Percentiles rank a stretch among this genome's conserved stretches.
Conservation (phyloP, 2,113 vertebrate genomes). For the Etia nguti region DNA sequence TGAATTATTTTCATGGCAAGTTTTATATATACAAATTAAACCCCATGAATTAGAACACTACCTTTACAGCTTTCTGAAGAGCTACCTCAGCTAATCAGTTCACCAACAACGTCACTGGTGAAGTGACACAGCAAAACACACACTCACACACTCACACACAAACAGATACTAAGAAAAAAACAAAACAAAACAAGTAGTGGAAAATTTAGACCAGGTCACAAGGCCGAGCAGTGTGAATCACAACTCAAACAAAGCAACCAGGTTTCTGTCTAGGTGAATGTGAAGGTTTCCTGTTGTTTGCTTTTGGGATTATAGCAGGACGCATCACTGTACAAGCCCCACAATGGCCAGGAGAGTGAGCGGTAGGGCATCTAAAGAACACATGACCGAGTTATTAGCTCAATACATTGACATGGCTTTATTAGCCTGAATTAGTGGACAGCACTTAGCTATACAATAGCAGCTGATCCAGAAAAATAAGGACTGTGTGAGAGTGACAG, state of each 20-base stretch:
- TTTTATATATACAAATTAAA: neutral
- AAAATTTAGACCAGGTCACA: neutral
- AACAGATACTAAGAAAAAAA: neutral
- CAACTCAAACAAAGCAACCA: constrained; percentile 27
- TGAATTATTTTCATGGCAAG: neutral
- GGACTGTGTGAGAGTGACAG: neutral
- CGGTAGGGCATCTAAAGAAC: neutral
- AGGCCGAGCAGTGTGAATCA: constrained; percentile 27
- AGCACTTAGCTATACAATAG: neutral
- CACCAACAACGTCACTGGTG: neutral
- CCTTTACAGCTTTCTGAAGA: neutral
- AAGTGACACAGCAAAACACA: neutral
- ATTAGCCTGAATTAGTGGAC: neutral
- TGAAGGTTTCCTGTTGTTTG: constrained; percentile 23
- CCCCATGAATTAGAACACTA: neutral
- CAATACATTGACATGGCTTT: neutral
- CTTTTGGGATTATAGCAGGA: neutral
- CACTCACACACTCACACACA: neutral
- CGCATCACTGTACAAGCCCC: neutral
- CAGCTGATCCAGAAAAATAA: neutral
- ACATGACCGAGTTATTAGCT: neutral
- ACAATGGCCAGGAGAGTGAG: constrained; percentile 15
- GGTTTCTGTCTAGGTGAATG: neutral
- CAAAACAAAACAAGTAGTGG: neutral
- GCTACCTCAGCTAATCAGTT: neutral